Evolutionary conservation across 2,888 invertebrate species (phyloP), one percentile per base, ranked within the genome.

Genomic region (Eurois occulta): DNA sequence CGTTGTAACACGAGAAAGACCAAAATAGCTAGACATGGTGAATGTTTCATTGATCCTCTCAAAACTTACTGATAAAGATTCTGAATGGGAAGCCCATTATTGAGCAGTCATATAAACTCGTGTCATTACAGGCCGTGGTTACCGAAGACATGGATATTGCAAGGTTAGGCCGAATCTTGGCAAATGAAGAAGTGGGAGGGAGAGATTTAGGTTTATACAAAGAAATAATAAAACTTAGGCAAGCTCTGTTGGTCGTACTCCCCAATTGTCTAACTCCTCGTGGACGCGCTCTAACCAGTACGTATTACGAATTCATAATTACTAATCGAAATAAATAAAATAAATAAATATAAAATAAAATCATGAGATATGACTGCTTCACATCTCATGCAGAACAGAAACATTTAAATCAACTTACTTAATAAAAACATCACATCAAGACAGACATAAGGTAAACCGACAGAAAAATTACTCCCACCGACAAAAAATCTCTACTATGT

Each of bases 351-450:
- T n/a, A n/a, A n/a, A n/a, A n/a, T n/a, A n/a, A n/a, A n/a, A n/a
- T n/a, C n/a, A n/a, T n/a, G n/a, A n/a, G n/a, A n/a, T n/a, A n/a
- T 60, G 4, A 58, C n/a, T 28, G 32, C 41, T n/a, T n/a, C 68
- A 41, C 38, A 35, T 48, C 4, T 11, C 18, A 52, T 24, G 41
- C 24, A 78, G 70, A 62, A 71, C 16, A 43, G 7, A 62, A 79
- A 62, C 28, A 71, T 62, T 43, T 69, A 65, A 80, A 74, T 80
- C n/a, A 74, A 65, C 16, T 41, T 32, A 13, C 11, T 77, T 80
- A 65, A 75, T 65, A 38, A 48, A 80, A 72, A 83, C 52, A 72
- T 71, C 65, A 77, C 28, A 71, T 52, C 38, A 55, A 66, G 35
- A 32, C 0, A 7, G 52, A 52, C 35, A 48, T 13, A 48, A 83